Conservation (phyloP, 1,140 invertebrate species). For the Schmidtea mediterranea region DNA sequence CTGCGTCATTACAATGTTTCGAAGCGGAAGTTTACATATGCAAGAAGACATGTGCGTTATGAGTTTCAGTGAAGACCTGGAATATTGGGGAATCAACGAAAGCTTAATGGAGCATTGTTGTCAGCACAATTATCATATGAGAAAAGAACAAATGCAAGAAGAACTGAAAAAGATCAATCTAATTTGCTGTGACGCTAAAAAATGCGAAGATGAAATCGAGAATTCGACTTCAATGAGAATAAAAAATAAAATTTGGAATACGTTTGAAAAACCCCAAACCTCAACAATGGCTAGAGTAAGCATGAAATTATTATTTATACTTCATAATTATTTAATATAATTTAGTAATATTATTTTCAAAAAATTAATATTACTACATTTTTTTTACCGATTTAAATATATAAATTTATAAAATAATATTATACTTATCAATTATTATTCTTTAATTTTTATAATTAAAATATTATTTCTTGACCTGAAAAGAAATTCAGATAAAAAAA, state of each 20-base stretch:
- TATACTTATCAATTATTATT: no score
- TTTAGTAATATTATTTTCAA: no score
- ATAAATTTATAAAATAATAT: no score
- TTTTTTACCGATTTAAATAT: no score
- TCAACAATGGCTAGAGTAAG: conserved; percentile 83
- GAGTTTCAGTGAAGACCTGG: conserved; percentile 82
- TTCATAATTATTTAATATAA: no score
- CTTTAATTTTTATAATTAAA: no score
- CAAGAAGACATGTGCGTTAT: conserved; percentile 96
- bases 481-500: no score
- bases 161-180: conserved; percentile 76
- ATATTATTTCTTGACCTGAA: no score
- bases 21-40: conserved; percentile 80
- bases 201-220: no score
- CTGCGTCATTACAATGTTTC: conserved; percentile 86
- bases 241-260: conserved; percentile 88
- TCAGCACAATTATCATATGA: conserved; percentile 88
- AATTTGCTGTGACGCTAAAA: conserved; percentile 41
- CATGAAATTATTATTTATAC: no score
- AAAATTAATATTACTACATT: no score
- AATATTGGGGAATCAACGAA: conserved; percentile 93
- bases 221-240: no score
- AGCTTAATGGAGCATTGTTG: conserved; percentile 86
- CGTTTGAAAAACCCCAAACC: conserved; percentile 81
- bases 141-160: conserved; percentile 88